Conservation (phyloP, 53 echinoderm and acorn worm species). For the Apostichopus leukothele region DNA sequence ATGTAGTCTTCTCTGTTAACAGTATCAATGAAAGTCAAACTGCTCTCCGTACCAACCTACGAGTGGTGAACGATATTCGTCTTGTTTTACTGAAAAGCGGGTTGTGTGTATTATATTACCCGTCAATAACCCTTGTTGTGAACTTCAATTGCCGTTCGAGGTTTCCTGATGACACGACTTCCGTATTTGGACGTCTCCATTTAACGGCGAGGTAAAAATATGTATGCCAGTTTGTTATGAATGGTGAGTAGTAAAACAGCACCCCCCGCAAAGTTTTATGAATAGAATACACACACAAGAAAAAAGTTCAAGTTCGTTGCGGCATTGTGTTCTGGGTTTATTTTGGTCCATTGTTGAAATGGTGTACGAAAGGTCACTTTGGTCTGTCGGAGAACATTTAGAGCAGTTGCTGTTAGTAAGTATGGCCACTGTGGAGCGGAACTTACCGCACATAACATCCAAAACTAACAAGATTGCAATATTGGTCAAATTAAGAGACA, state of each 20-base stretch:
- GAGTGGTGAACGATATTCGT: background rate
- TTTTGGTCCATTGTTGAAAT: background rate
- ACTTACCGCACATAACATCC: no score
- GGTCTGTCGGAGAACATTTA: no score
- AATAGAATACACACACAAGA: background rate
- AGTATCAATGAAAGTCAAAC: no score
- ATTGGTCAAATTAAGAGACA: no score
- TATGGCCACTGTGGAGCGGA: no score
- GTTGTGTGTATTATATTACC: background rate
- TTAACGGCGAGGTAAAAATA: background rate
- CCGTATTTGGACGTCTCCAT: conserved; percentile 33
- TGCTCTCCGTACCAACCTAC: no score
- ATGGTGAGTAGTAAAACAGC: background rate
- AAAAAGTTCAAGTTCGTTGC: background rate
- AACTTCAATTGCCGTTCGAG: background rate
- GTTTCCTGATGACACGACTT: conserved; percentile 35
- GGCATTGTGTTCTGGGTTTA: background rate
- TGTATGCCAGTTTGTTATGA: background rate
- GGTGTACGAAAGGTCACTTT: no score
- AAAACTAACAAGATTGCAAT: no score
- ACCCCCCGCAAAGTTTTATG: background rate
- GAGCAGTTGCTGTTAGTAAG: no score
- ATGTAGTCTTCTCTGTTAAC: no score
- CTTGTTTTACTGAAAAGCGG: background rate
- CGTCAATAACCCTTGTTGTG: background rate